Conservation (phyloP, 2,888 invertebrate species). For the Mythimna lalbum region DNA sequence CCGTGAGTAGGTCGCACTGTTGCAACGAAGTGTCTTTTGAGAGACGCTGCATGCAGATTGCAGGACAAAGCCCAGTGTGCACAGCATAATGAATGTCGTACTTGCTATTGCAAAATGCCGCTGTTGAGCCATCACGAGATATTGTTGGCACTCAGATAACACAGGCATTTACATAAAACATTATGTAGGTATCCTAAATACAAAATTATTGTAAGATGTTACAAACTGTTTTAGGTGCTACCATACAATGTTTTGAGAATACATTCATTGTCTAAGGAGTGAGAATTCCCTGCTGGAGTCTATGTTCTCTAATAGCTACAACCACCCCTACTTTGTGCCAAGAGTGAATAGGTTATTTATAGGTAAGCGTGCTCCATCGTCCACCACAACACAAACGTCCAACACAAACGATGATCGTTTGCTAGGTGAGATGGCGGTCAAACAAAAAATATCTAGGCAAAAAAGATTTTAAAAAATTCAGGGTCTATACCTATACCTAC, state of each 20-base stretch:
- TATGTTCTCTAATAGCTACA: too few relatives aligned
- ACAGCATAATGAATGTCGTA: constrained; percentile 27
- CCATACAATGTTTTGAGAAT: too few relatives aligned
- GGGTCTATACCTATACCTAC: not conserved
- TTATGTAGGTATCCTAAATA: constrained; percentile 22
- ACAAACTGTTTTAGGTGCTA: constrained; percentile 8
- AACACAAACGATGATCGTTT: too few relatives aligned
- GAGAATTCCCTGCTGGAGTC: too few relatives aligned
- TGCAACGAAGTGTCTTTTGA: constrained; percentile 35
- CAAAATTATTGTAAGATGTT: constrained; percentile 12
- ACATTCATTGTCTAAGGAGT: too few relatives aligned
- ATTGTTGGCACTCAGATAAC: constrained; percentile 43
- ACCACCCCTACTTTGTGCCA: too few relatives aligned
- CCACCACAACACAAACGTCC: too few relatives aligned
- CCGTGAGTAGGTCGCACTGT: constrained; percentile 30
- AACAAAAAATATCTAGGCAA: not conserved
- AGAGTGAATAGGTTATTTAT: too few relatives aligned
- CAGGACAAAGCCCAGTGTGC: constrained; percentile 46
- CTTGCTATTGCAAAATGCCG: constrained; percentile 28
- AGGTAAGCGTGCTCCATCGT: too few relatives aligned
- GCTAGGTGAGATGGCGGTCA: too few relatives aligned
- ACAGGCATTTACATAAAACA: constrained; percentile 47
- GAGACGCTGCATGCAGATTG: constrained; percentile 24
- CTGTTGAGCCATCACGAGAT: constrained; percentile 39
- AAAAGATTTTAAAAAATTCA: not conserved